Percentiles rank a stretch among this genome's conserved stretches.
phyloP scores from a whole-genome alignment of 2,888 invertebrate genomes.

The Dolomedes plantarius region DNA sequence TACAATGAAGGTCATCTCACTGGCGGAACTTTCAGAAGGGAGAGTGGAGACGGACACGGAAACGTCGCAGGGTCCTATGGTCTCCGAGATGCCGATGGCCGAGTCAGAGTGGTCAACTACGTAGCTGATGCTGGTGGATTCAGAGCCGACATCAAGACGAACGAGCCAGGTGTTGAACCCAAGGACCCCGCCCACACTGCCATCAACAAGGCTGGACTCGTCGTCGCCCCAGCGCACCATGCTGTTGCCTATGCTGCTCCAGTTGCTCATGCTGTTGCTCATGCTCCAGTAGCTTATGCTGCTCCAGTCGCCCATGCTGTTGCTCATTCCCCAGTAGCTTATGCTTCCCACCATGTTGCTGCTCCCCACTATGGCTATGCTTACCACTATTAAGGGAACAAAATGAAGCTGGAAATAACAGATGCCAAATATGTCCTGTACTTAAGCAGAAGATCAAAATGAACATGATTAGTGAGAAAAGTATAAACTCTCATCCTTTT shows the following conservation, averaged over 20 bases:
- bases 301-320: constrained; percentile 3
- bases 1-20: constrained; percentile 61
- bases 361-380: constrained; percentile 50
- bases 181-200: constrained; percentile 56
- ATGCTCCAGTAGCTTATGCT: constrained; percentile 20
- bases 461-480: too few relatives aligned
- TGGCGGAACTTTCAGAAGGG: constrained; percentile 66
- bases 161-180: constrained; percentile 68
- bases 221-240: constrained; percentile 22
- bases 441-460: too few relatives aligned
- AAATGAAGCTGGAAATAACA: neutral
- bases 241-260: constrained; percentile 37
- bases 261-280: neutral
- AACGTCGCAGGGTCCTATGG: constrained; percentile 66
- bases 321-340: constrained; percentile 17
- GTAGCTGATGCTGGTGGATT: constrained; percentile 72
- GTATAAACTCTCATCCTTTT: too few relatives aligned
- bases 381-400: constrained; percentile 36
- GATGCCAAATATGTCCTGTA: neutral
- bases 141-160: constrained; percentile 71
- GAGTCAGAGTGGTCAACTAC: constrained; percentile 62
- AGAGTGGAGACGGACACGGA: constrained; percentile 59
- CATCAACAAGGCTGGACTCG: constrained; percentile 57
- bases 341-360: constrained; percentile 20
- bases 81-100: constrained; percentile 59